These are phyloP conservation scores for Atrina japonica DNA, from an alignment of 2,888 invertebrate genomes.

Conservation along the genomic window DNA sequence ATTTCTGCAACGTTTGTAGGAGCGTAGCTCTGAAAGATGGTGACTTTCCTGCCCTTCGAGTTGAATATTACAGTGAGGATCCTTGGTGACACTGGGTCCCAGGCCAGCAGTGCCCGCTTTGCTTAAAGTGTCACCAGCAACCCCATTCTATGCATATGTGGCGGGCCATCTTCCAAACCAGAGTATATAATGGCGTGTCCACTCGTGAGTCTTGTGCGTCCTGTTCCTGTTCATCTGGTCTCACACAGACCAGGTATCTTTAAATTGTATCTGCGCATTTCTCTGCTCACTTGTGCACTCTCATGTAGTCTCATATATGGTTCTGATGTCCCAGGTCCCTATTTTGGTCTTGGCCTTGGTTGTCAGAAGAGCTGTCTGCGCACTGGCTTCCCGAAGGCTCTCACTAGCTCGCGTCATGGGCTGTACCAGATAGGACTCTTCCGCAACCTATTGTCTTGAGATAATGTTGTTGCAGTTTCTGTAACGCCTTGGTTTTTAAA, in stretches of 20 bases:
- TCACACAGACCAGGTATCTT: conserved; percentile 1
- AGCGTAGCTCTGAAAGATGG: background rate
- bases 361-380: conserved; percentile 17
- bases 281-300: background rate
- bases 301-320: conserved; percentile 1
- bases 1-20: background rate
- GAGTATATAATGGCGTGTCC: background rate
- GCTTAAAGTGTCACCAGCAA: background rate
- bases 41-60: conserved; percentile 1
- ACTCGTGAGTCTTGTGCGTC: conserved; percentile 8
- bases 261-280: conserved; percentile 4
- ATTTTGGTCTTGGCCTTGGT: conserved; percentile 6
- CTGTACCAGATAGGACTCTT: conserved; percentile 15
- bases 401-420: background rate
- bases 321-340: conserved; percentile 24
- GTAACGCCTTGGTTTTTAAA: no score
- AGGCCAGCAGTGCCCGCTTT: background rate
- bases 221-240: conserved; percentile 8
- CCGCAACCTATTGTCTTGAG: no score
- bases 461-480: no score
- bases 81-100: conserved; percentile 2
- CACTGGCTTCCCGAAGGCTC: conserved; percentile 9
- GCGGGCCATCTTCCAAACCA: background rate
- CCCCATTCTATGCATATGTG: background rate
- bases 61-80: background rate